A percentile compares a stretch with the other conserved stretches of the same genome.
These are phyloP conservation scores for Pogona vitticeps DNA, from an alignment of 2,113 vertebrate species.

Conservation along the genomic window DNA sequence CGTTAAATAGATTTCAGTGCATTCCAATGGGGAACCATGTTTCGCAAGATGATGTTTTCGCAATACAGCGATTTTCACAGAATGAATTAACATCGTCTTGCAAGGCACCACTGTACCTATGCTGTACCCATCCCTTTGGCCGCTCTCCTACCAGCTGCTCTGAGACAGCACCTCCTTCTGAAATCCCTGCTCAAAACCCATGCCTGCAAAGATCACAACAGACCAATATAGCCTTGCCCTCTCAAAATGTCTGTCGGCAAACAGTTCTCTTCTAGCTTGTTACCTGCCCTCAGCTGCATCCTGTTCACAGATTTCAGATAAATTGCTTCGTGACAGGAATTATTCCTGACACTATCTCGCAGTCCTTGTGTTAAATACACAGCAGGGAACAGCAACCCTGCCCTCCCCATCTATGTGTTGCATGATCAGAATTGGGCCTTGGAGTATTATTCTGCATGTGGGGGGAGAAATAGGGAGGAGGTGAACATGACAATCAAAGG, in stretches of 20 bases:
- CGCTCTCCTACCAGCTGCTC: background rate
- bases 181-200: background rate
- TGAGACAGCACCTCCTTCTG: background rate
- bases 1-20: too few relatives aligned
- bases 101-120: too few relatives aligned
- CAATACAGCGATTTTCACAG: too few relatives aligned
- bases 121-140: background rate
- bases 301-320: background rate
- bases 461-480: too few relatives aligned
- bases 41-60: too few relatives aligned
- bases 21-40: too few relatives aligned
- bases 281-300: background rate
- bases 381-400: background rate
- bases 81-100: too few relatives aligned
- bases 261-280: background rate
- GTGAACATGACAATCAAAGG: too few relatives aligned
- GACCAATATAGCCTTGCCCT: background rate
- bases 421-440: too few relatives aligned
- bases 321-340: background rate
- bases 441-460: too few relatives aligned
- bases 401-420: too few relatives aligned
- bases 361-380: background rate
- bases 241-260: background rate
- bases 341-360: background rate
- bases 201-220: background rate